These are phyloP conservation scores for Lydus trimaculatus DNA, from an alignment of 2,888 invertebrate genomes.

Conservation along the genomic window DNA sequence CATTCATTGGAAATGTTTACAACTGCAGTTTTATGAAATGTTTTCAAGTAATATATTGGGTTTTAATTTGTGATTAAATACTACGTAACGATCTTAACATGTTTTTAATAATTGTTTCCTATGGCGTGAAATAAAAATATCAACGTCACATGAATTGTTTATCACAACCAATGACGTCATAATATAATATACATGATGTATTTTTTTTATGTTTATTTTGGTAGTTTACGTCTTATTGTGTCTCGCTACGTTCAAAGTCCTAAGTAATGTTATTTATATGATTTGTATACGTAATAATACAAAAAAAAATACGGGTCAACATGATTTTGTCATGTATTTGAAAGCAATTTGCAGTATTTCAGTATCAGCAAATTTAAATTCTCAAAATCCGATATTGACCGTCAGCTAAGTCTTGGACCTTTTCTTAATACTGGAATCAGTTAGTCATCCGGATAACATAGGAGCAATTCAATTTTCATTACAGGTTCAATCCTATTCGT, in stretches of 20 bases:
- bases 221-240: neutral
- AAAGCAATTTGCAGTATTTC: constrained; percentile 54
- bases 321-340: constrained; percentile 31
- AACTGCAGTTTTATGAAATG: neutral
- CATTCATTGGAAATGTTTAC: constrained; percentile 8
- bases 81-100: neutral
- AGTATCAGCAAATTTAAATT: constrained; percentile 60
- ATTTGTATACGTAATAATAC: neutral
- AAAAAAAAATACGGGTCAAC: neutral
- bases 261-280: neutral
- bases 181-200: no score
- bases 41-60: neutral
- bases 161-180: neutral
- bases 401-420: constrained; percentile 50
- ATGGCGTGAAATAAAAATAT: neutral
- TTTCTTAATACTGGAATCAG: constrained; percentile 48
- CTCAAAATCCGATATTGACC: constrained; percentile 58
- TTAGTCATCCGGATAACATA: constrained; percentile 49
- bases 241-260: neutral
- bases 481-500: constrained; percentile 46
- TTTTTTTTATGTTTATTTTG: neutral
- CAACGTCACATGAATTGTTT: neutral
- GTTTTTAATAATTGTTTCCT: neutral
- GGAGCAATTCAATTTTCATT: constrained; percentile 47
- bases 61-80: neutral